These are phyloP conservation scores for Takifugu ocellatus DNA, from an alignment of 2,797 vertebrate species.

Conservation along the genomic window DNA sequence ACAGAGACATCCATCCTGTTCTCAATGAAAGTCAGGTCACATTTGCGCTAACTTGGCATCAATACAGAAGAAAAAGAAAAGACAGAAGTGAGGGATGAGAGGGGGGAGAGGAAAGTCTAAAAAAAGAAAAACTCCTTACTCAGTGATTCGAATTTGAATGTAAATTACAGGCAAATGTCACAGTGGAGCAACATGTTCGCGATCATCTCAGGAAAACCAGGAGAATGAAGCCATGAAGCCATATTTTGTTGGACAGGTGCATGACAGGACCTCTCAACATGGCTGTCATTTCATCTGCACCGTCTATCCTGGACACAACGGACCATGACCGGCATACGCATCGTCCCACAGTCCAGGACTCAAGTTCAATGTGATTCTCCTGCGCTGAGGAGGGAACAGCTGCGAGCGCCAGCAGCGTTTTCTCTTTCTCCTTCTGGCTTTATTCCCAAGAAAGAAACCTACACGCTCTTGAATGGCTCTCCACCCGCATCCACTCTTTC, in stretches of 20 bases:
- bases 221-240: conserved; percentile 41
- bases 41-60: conserved; percentile 43
- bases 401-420: conserved; percentile 43
- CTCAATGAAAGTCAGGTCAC: conserved; percentile 46
- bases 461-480: conserved; percentile 27
- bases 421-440: conserved; percentile 12
- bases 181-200: conserved; percentile 48
- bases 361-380: conserved; percentile 20
- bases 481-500: conserved; percentile 25
- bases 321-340: conserved; percentile 21
- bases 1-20: conserved; percentile 48
- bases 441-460: neutral
- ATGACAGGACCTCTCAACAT: conserved; percentile 38
- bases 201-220: conserved; percentile 62
- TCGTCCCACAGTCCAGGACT: conserved; percentile 16
- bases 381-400: conserved; percentile 26
- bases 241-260: conserved; percentile 69
- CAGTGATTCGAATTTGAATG: conserved; percentile 71
- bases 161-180: conserved; percentile 58
- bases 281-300: conserved; percentile 44
- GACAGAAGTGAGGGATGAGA: neutral
- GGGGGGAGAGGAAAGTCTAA: neutral
- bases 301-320: conserved; percentile 31
- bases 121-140: conserved; percentile 44
- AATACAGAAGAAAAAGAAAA: neutral